Percentiles rank a stretch among this genome's conserved stretches.
These are phyloP conservation scores for Drosophila yakuba DNA, from an alignment of 1,140 invertebrate genomes.

Conservation along the genomic window DNA sequence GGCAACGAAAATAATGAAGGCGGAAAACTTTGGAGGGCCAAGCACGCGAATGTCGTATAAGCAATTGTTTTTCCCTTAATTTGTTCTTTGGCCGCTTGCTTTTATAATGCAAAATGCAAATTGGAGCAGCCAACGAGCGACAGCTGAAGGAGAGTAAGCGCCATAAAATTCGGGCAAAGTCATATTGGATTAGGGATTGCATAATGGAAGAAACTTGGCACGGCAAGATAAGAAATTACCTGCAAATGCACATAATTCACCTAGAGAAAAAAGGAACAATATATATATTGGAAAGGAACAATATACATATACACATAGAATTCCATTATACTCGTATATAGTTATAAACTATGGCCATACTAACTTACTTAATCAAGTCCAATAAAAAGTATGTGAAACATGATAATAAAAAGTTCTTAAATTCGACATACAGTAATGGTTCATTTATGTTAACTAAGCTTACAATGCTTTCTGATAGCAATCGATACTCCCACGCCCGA, in stretches of 20 bases:
- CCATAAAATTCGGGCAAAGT: slow-evolving; percentile 41
- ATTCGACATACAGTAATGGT: too few species aligned
- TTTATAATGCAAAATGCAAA: slow-evolving; percentile 74
- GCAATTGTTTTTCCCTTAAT: slow-evolving; percentile 41
- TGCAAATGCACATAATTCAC: not conserved
- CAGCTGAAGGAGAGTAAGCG: slow-evolving; percentile 12
- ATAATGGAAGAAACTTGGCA: slow-evolving; percentile 33
- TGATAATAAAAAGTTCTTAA: too few species aligned
- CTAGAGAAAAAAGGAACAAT: too few species aligned
- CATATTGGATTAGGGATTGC: slow-evolving; percentile 47
- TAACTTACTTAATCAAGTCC: too few species aligned
- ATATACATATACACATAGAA: too few species aligned
- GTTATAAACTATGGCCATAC: too few species aligned
- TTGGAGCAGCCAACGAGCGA: slow-evolving; percentile 40
- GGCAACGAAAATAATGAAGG: slow-evolving; percentile 38
- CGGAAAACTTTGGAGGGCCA: slow-evolving; percentile 44
- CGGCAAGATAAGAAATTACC: slow-evolving; percentile 19
- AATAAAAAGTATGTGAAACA: too few species aligned
- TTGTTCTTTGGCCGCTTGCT: slow-evolving; percentile 26
- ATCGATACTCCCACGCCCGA: slow-evolving; percentile 13
- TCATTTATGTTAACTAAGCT: too few species aligned
- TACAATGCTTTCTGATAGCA: not conserved
- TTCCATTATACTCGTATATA: too few species aligned
- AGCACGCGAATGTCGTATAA: slow-evolving; percentile 80
- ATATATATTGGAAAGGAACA: too few species aligned